Evolutionary conservation across 1,140 invertebrate genomes (phyloP).

Genomic region (Xylocopa sonorina): DNA sequence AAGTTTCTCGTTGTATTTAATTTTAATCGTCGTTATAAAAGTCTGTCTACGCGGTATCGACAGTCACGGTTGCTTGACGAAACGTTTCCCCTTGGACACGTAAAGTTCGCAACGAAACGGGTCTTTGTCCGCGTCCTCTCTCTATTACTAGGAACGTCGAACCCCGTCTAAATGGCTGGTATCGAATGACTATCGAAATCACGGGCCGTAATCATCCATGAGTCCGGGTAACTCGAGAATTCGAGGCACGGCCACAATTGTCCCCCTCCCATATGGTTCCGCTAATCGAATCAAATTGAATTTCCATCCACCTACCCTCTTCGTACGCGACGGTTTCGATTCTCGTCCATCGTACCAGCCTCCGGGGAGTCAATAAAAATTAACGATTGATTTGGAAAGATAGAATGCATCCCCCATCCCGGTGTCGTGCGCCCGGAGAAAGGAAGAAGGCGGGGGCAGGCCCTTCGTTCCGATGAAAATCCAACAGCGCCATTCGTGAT

Average conservation of each 20-base stretch:
- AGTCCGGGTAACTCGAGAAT: slow-evolving; percentile 61
- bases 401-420: background rate
- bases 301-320: slow-evolving; percentile 67
- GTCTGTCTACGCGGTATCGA: too few relatives aligned
- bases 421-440: too few relatives aligned
- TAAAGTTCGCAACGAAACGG: background rate
- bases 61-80: background rate
- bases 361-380: slow-evolving; percentile 68
- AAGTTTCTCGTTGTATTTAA: too few relatives aligned
- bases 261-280: slow-evolving; percentile 48
- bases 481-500: slow-evolving; percentile 4
- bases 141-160: background rate
- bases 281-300: slow-evolving; percentile 75
- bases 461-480: background rate
- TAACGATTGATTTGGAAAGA: slow-evolving; percentile 65
- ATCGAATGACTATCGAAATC: slow-evolving; percentile 37
- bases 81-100: background rate
- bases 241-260: slow-evolving; percentile 65
- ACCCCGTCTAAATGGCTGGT: background rate
- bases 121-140: background rate
- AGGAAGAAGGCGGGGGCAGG: background rate
- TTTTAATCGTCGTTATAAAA: too few relatives aligned
- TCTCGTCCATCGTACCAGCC: slow-evolving; percentile 7
- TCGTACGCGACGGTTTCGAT: slow-evolving; percentile 36
- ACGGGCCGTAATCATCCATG: slow-evolving; percentile 41